phyloP scores from a whole-genome alignment of 2,113 vertebrate genomes.

The Axis porcinus region DNA sequence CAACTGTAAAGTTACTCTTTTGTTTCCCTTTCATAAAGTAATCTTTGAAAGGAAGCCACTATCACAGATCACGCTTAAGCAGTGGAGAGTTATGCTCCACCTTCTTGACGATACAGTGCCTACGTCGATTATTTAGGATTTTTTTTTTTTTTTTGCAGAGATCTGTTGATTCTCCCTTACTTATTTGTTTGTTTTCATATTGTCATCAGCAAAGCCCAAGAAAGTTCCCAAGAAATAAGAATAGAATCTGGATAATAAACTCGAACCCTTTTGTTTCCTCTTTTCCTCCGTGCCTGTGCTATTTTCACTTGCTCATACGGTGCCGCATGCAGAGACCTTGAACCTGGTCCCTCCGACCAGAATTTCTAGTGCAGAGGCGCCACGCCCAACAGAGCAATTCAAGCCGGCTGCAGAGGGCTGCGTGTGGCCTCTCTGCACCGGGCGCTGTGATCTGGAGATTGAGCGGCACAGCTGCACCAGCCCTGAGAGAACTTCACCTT shows the following conservation, averaged over 20 bases:
- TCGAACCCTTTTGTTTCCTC: background rate
- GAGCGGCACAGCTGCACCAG: background rate
- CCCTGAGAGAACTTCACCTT: background rate
- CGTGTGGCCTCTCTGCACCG: accelerated
- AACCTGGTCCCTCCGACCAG: background rate
- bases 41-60: background rate
- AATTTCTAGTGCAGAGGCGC: background rate
- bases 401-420: background rate
- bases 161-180: background rate
- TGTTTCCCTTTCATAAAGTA: background rate
- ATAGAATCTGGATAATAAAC: background rate
- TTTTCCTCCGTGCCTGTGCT: background rate
- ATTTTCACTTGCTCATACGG: background rate
- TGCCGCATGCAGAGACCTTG: background rate
- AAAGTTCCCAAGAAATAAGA: background rate
- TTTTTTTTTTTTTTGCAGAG: background rate
- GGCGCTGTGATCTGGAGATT: background rate
- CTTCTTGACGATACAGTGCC: background rate
- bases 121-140: background rate
- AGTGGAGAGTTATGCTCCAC: background rate
- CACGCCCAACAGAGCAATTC: background rate
- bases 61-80: background rate
- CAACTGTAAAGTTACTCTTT: background rate
- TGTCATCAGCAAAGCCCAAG: background rate
- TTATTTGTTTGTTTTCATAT: background rate